Conservation (phyloP, 1,140 invertebrate species). For the Drosophila willistoni region DNA sequence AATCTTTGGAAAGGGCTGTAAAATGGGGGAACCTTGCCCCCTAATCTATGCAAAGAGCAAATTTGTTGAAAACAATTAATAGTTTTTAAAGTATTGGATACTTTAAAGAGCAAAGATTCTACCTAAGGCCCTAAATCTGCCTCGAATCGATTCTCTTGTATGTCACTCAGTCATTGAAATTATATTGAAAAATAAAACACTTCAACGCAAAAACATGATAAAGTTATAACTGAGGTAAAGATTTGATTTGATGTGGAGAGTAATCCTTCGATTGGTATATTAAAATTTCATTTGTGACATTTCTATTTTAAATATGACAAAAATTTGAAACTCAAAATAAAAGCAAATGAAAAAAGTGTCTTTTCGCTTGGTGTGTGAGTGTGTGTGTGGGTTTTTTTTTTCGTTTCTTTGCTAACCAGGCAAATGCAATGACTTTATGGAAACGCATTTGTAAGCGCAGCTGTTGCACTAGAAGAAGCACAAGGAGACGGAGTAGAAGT, state of each 20-base stretch:
- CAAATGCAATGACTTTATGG: slow-evolving; percentile 63
- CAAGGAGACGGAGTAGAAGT: slow-evolving; percentile 26
- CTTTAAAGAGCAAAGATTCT: no score
- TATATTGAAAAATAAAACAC: no score
- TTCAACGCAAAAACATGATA: background rate
- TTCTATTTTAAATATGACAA: slow-evolving; percentile 8
- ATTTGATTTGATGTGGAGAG: no score
- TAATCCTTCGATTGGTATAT: background rate
- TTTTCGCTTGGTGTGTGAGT: background rate
- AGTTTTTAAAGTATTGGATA: no score
- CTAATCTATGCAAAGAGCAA: no score
- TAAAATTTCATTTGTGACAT: background rate
- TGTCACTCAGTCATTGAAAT: no score
- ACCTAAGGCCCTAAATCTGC: no score
- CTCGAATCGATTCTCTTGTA: no score
- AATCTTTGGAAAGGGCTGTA: no score
- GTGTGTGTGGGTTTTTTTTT: background rate
- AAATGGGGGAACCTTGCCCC: no score
- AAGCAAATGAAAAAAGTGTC: background rate
- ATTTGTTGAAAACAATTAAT: no score
- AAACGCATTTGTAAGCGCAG: slow-evolving; percentile 63
- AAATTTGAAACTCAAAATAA: background rate
- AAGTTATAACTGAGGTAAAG: no score
- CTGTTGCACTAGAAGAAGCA: slow-evolving; percentile 53
- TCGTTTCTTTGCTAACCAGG: slow-evolving; percentile 44